These are phyloP conservation scores for Tragelaphus scriptus DNA, from an alignment of 2,113 vertebrate genomes.

Conservation along the genomic window DNA sequence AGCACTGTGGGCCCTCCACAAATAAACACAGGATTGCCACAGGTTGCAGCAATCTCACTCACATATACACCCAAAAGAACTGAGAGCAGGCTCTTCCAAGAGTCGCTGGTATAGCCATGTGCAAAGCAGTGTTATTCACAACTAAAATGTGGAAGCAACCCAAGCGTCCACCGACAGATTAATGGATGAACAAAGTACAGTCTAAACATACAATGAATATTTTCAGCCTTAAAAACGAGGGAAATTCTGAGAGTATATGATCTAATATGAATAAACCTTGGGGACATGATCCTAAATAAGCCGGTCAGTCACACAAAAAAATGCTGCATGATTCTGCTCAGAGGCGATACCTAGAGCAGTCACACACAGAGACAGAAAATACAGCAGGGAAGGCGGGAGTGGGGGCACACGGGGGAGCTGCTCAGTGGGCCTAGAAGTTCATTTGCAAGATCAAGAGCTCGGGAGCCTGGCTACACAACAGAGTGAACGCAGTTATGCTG, in stretches of 20 bases:
- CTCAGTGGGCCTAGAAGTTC: too few species aligned
- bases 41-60: neutral
- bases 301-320: neutral
- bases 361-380: neutral
- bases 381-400: accelerated
- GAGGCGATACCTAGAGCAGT: accelerated
- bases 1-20: neutral
- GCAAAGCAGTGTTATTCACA: neutral
- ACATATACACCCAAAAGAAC: accelerated
- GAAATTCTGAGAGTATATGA: neutral
- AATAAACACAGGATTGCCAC: neutral
- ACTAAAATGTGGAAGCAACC: neutral
- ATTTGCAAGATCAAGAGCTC: neutral
- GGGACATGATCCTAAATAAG: neutral
- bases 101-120: accelerated
- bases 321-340: neutral
- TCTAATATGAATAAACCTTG: accelerated
- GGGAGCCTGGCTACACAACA: neutral
- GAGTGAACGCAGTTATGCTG: accelerated
- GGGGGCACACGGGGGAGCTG: accelerated
- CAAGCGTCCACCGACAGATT: neutral
- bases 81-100: neutral
- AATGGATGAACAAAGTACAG: accelerated
- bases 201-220: accelerated
- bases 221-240: neutral